These are phyloP conservation scores for Lepidostoma basale DNA, from an alignment of 1,140 invertebrate species.

Conservation along the genomic window DNA sequence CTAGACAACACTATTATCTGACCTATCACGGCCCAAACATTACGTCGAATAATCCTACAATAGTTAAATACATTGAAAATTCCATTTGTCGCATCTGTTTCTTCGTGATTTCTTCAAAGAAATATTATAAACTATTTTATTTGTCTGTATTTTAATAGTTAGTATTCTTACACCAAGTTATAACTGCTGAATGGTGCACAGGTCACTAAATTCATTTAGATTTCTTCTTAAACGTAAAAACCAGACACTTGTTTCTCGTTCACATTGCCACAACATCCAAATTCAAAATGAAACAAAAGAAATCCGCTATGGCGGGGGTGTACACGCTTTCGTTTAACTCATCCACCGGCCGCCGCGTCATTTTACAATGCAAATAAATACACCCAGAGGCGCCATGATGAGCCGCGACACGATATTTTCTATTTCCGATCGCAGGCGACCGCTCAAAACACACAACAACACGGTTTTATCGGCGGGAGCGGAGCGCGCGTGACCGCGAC, in stretches of 20 bases:
- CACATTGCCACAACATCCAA: background rate
- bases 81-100: too few relatives aligned
- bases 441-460: conserved; percentile 2
- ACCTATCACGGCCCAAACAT: too few relatives aligned
- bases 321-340: background rate
- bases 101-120: too few relatives aligned
- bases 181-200: too few relatives aligned
- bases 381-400: background rate
- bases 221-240: too few relatives aligned
- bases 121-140: too few relatives aligned
- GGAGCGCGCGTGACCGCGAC: background rate
- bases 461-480: background rate
- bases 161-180: too few relatives aligned
- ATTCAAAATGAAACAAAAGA: conserved; percentile 6
- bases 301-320: background rate
- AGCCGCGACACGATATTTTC: background rate
- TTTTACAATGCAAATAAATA: conserved; percentile 7
- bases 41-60: too few relatives aligned
- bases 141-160: too few relatives aligned
- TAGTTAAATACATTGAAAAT: too few relatives aligned
- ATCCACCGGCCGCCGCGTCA: background rate
- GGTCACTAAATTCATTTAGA: too few relatives aligned
- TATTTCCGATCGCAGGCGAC: background rate
- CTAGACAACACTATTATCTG: too few relatives aligned
- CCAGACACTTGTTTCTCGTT: background rate